Evolutionary conservation across 2,797 vertebrate species (phyloP), one percentile per base, ranked within the genome.

Genomic region (Heteromormyrus szaboi): DNA sequence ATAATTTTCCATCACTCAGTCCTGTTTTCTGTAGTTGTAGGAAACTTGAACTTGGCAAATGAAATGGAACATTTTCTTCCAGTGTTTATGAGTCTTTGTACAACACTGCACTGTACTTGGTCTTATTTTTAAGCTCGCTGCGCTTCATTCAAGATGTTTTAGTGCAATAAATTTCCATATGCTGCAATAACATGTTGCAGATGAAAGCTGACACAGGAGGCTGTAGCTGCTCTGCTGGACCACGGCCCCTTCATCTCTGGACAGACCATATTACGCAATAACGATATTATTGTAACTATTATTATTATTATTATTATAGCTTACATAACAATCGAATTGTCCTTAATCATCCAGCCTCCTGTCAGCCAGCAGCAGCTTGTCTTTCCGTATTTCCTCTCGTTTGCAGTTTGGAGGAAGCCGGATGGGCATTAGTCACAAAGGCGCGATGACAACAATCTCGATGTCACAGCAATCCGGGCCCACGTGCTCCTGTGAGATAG

Each of bases 1-100:
- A 79, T 79, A 37, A 79, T 79, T 79, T 79, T 79, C 72, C 72
- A 44, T 79, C 72, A 79, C 72, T 79, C 72, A 79, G 14, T 41
- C 72, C 37, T 19, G 72, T 37, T 79, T 76, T 76, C 68, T 41
- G 33, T 19, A 44, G 72, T 41, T 44, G 72, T 79, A 79, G 72
- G 33, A 79, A 79, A 79, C 72, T 44, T 79, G 72, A 44, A 44
- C 33, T 79, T 79, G 37, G 72, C 72, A 79, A 79, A 79, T 79
- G 33, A 79, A 25, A 79, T 79, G 72, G 72, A 37, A 79, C 72
- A 44, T 37, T 79, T 79, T 79, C 72, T 44, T 37, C 37, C 7
- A 37, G 72, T 79, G 72, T 79, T 79, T 79, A 44, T 79, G 37
- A 79, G 72, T 41, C 72, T 79, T 79, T 79, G 33, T 79, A 79